Evolutionary conservation across 2,888 invertebrate genomes (phyloP), one percentile per base, ranked within the genome.

Genomic region (Eupeodes latifasciatus): DNA sequence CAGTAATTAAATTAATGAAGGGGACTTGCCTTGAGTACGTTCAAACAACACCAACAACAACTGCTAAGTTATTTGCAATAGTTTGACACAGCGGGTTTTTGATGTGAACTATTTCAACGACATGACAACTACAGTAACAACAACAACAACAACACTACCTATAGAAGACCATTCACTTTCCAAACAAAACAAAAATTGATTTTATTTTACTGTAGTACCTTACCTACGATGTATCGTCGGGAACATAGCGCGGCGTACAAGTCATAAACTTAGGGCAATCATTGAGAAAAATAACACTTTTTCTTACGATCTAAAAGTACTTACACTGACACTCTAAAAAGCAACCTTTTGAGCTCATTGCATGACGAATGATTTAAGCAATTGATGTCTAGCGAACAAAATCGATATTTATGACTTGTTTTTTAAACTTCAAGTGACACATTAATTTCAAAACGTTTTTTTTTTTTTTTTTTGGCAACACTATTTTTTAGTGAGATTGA

Each of bases 1-100:
- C 78, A 71, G 88, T 88, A 88, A 88, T 88, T 88, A 88, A 88
- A 88, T 88, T 85, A 89, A 85, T 89, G 85, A 89, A 89, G 89
- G 82, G 80, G 86, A 89, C 82, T 89, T 83, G 82, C 85, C 82
- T 82, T 85, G 89, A 49, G 66, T 79, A 78, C 53, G 10, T 10
- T 10, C 44, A 6, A 44, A 44, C 44, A 44, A 44, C 7, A 10
- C 10, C 10, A 10, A 47, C 40, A 49, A 67, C 55, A 61, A 49
- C 51, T 44, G 72, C 40, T 27, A 64, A 67, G 81, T 77, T 81
- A 78, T 85, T 77, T 59, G 85, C 77, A 64, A 75, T 75, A 75
- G 7, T 61, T 53, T 53, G 67, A 71, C 80, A 55, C 51, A 72
- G n/a, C 47, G 19, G 19, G 47, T 5, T 5, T 49, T 64, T 47